Conservation (phyloP, 2,888 invertebrate species). For the Phyllotreta striolata region DNA sequence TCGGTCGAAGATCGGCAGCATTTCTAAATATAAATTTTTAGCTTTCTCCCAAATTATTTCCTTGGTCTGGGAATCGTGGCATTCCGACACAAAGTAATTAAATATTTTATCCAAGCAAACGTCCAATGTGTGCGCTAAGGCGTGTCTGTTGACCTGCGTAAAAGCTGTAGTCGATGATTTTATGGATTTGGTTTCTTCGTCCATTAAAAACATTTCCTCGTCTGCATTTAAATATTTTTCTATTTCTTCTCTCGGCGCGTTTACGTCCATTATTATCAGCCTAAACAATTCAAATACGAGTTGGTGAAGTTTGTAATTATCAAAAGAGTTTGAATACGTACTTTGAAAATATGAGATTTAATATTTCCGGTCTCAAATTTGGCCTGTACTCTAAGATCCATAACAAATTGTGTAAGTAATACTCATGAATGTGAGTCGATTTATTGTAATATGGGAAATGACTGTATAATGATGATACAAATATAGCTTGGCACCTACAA, state of each 20-base stretch:
- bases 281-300: conserved; percentile 60
- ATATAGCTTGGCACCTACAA: conserved; percentile 73
- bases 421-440: conserved; percentile 72
- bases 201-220: conserved; percentile 66
- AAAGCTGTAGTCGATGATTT: conserved; percentile 52
- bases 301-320: background rate
- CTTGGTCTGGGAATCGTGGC: conserved; percentile 61
- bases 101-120: conserved; percentile 78
- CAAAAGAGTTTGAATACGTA: conserved; percentile 60
- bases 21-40: conserved; percentile 67
- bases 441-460: conserved; percentile 82
- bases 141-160: conserved; percentile 45
- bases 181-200: conserved; percentile 62
- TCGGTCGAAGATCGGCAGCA: conserved; percentile 78
- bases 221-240: conserved; percentile 54
- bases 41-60: conserved; percentile 66
- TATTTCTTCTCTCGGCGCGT: conserved; percentile 68
- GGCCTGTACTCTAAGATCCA: conserved; percentile 80
- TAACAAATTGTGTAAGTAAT: conserved; percentile 81
- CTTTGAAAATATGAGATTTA: conserved; percentile 80
- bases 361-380: conserved; percentile 71
- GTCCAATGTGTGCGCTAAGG: conserved; percentile 74
- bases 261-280: conserved; percentile 78
- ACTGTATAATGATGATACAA: conserved; percentile 70
- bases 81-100: conserved; percentile 71